Evolutionary conservation across 2,888 invertebrate species (phyloP).

Genomic region (Drosophila kanekoi): DNA sequence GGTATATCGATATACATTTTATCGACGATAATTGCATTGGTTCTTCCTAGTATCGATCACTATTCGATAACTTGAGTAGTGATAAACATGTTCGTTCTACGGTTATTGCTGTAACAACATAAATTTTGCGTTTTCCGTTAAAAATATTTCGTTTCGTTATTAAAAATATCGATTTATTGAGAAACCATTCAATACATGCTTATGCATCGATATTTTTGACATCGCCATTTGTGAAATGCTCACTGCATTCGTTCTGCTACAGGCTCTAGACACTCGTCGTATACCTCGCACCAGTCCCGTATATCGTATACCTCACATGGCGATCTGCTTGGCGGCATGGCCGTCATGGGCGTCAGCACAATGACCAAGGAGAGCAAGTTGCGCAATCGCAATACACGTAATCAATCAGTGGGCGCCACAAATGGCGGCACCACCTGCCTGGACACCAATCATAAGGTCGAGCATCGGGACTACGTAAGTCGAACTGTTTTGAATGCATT

Average conservation of each 20-base stretch:
- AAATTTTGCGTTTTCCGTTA: no score
- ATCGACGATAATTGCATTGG: not conserved
- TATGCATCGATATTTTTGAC: not conserved
- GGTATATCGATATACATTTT: not conserved
- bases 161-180: no score
- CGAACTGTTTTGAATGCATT: no score
- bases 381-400: constrained; percentile 90
- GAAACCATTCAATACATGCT: no score
- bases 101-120: no score
- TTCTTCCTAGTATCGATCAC: not conserved
- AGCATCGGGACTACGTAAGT: constrained; percentile 90
- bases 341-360: constrained; percentile 84
- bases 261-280: constrained; percentile 96
- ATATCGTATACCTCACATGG: constrained; percentile 97
- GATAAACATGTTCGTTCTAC: no score
- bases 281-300: constrained; percentile 97
- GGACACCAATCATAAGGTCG: constrained; percentile 88
- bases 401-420: constrained; percentile 88
- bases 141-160: no score
- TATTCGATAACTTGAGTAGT: not conserved
- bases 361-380: constrained; percentile 94
- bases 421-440: constrained; percentile 86
- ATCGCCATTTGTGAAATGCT: not conserved
- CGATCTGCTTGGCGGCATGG: constrained; percentile 93
- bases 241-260: not conserved